phyloP scores from a whole-genome alignment of 53 echinoderm and acorn worm species.

The Arbacia lixula region DNA sequence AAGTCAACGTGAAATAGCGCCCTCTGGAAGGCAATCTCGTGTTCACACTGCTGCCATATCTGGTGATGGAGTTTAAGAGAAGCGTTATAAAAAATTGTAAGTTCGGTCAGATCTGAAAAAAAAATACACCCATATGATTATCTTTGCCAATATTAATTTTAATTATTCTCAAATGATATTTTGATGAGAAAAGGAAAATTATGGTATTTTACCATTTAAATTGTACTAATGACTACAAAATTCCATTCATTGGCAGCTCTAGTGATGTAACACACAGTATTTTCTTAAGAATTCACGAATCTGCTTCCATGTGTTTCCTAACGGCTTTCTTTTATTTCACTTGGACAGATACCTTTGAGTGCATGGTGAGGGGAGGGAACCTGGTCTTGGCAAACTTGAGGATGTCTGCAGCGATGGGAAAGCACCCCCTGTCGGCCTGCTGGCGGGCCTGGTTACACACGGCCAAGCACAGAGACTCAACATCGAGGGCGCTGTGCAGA shows the following conservation, averaged over 20 bases:
- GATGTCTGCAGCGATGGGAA: constrained; percentile 63
- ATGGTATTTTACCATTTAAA: too few species aligned
- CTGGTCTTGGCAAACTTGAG: constrained; percentile 75
- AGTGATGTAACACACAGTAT: too few species aligned
- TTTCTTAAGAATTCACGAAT: too few species aligned
- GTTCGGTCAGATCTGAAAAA: too few species aligned
- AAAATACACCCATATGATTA: not conserved
- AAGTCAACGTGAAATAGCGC: constrained; percentile 74
- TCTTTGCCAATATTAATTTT: not conserved
- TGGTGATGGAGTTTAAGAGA: constrained; percentile 8
- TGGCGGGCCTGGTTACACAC: constrained; percentile 88
- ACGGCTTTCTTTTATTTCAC: too few species aligned
- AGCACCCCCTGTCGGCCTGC: constrained; percentile 75
- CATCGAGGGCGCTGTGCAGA: constrained; percentile 61
- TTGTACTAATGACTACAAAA: too few species aligned
- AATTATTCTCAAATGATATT: not conserved
- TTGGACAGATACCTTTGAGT: constrained; percentile 77
- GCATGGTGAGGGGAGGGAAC: constrained; percentile 68
- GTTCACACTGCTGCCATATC: constrained; percentile 95
- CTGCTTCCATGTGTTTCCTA: too few species aligned
- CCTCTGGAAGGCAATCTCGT: constrained; percentile 75
- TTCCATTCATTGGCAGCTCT: too few species aligned
- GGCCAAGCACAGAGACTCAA: constrained; percentile 84
- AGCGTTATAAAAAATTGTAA: too few species aligned
- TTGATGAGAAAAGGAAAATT: too few species aligned